phyloP scores from a whole-genome alignment of 2,888 invertebrate species.

The Trichogramma evanescens region DNA sequence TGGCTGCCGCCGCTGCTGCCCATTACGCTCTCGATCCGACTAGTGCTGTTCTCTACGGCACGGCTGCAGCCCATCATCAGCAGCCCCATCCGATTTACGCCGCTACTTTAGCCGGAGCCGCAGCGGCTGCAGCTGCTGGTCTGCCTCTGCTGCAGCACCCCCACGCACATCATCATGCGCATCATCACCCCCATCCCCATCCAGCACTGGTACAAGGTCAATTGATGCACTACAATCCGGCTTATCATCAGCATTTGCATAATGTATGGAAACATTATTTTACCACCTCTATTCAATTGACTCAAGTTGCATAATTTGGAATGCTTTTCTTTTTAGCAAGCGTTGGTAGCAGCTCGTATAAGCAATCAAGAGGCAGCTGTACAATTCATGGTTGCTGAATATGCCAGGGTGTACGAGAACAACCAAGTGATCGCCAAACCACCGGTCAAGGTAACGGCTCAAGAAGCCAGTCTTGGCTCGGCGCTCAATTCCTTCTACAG shows the following conservation, averaged over 20 bases:
- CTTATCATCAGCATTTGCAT: constrained; percentile 39
- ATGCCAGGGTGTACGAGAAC: constrained; percentile 38
- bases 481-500: constrained; percentile 57
- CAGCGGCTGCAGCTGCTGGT: constrained; percentile 31
- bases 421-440: constrained; percentile 44
- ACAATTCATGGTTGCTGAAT: constrained; percentile 40
- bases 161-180: constrained; percentile 23
- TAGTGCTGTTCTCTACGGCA: constrained; percentile 34
- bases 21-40: constrained; percentile 30
- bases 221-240: constrained; percentile 39
- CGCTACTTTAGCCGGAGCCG: constrained; percentile 35
- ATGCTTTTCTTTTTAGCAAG: constrained; percentile 28
- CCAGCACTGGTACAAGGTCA: constrained; percentile 40
- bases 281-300: neutral
- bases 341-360: constrained; percentile 38
- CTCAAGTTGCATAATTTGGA: neutral
- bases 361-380: constrained; percentile 38
- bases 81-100: constrained; percentile 39
- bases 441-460: constrained; percentile 36
- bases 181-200: no score
- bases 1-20: constrained; percentile 32
- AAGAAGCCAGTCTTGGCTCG: constrained; percentile 44
- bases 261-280: constrained; percentile 30
- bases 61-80: constrained; percentile 19
- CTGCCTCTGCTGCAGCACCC: constrained; percentile 34